Percentiles rank a stretch among this genome's conserved stretches.
These are phyloP conservation scores for Phyllopteryx taeniolatus DNA, from an alignment of 2,113 vertebrate species.

Conservation along the genomic window DNA sequence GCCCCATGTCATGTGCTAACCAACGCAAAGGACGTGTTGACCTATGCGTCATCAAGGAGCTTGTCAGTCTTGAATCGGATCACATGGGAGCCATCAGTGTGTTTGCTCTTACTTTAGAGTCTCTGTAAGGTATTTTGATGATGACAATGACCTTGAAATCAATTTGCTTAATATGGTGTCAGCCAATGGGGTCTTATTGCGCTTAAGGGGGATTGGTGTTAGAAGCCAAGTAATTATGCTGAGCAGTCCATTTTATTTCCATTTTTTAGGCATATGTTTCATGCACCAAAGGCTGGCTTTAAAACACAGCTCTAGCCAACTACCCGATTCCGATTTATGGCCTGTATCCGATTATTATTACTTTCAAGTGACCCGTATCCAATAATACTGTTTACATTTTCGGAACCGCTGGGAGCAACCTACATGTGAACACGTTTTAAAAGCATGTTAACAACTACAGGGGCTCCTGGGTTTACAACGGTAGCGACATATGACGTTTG, in stretches of 20 bases:
- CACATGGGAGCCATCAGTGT: background rate
- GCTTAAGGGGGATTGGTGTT: background rate
- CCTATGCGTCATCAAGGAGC: constrained; percentile 26
- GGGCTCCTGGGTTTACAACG: background rate
- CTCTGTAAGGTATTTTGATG: constrained; percentile 15
- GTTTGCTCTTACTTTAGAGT: constrained; percentile 5
- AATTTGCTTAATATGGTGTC: constrained; percentile 14
- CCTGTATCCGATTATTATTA: background rate
- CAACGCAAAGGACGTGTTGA: constrained; percentile 52
- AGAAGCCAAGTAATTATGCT: constrained; percentile 8
- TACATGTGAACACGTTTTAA: background rate
- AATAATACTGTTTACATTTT: background rate
- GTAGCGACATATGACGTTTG: background rate
- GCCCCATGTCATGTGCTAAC: constrained; percentile 52
- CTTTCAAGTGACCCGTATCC: background rate
- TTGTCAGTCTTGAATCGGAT: constrained; percentile 23
- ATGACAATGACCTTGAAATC: constrained; percentile 26
- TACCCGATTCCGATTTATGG: background rate
- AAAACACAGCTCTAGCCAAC: background rate
- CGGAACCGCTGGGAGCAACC: no score
- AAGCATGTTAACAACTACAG: background rate
- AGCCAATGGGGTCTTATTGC: background rate
- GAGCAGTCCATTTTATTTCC: constrained; percentile 17
- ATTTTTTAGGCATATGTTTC: background rate
- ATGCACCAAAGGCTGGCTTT: background rate